Evolutionary conservation across 2,888 invertebrate genomes (phyloP), one percentile per base, ranked within the genome.

Genomic region (Prosopocoilus inquinatus): DNA sequence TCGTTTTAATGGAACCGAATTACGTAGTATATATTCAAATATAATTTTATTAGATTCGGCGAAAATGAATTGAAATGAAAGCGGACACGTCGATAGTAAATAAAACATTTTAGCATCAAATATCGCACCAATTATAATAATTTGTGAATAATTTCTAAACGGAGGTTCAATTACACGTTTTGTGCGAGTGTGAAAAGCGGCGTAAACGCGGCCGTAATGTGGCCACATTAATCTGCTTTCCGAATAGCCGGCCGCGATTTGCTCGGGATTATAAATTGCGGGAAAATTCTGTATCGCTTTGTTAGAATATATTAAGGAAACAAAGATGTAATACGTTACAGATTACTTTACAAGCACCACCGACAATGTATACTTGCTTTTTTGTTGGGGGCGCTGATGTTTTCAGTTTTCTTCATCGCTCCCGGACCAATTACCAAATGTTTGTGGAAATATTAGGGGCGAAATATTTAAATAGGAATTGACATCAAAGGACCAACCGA

Each of bases 201-300:
- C 56, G 55, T 55, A 61, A 58, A 54, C 60, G 59, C 57, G 62
- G 64, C 60, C 57, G 62, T 60, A 62, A 62, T 62, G 64, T 61
- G 62, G 60, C 62, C 59, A 61, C 62, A 62, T 64, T 64, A 64
- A 64, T 64, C 62, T 64, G 62, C 59, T 61, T 60, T 46, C 63
- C 58, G 61, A 61, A 61, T 61, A 57, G 63, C 20, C 7, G 20
- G 20, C 61, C 61, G 60, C 62, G 63, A 61, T 63, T 63, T 63
- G 59, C 62, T 59, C 60, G 48, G 61, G 61, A 63, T 63, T 60
- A 56, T 60, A 60, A 56, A 41, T 41, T 41, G 41, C 41, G 15
- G 13, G 41, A 41, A 41, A 41, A 41, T n/a, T 41, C 41, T 16
- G n/a, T 11, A 11, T 41, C 16, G 12, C 41, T 13, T 11, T 41